Percentiles rank a stretch among this genome's conserved stretches.
Conservation (phyloP, 2,113 vertebrate genomes). For the Cromileptes altivelis region DNA sequence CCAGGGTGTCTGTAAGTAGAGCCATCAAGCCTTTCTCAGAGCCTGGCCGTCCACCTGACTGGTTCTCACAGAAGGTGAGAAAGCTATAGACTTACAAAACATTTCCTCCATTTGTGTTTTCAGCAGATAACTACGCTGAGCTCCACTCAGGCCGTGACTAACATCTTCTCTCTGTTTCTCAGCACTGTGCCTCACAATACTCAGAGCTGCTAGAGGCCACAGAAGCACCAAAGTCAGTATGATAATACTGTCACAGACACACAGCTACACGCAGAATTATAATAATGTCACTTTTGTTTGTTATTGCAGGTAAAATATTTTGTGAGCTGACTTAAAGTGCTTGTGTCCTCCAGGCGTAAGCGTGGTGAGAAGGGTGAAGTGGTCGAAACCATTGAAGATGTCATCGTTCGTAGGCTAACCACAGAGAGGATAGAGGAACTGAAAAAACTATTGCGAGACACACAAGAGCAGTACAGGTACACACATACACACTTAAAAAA, state of each 20-base stretch:
- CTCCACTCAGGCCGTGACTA: neutral
- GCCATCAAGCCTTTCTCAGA: conserved; percentile 99
- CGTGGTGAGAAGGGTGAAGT: conserved; percentile 98
- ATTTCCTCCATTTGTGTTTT: conserved; percentile 29
- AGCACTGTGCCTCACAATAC: conserved; percentile 99
- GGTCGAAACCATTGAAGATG: conserved; percentile 98
- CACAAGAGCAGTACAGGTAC: conserved; percentile 98
- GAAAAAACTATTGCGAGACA: conserved; percentile 96
- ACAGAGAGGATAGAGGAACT: conserved; percentile 96
- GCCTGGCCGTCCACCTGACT: conserved; percentile 95
- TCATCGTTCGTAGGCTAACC: conserved; percentile 96
- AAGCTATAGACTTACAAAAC: neutral
- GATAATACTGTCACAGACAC: neutral
- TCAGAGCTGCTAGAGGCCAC: conserved; percentile 98
- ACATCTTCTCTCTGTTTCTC: conserved; percentile 63
- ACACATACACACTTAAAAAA: too few relatives aligned
- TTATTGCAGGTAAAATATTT: neutral
- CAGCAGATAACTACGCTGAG: neutral
- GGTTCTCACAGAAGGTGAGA: conserved; percentile 98
- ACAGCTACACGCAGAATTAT: neutral
- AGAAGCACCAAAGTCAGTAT: conserved; percentile 97
- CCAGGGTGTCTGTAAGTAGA: conserved; percentile 98
- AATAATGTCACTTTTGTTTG: neutral
- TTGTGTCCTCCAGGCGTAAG: conserved; percentile 88
- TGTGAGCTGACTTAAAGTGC: neutral